A percentile compares a stretch with the other conserved stretches of the same genome.
phyloP scores from a whole-genome alignment of 2,113 vertebrate genomes.

The Pachycephala philippinensis region DNA sequence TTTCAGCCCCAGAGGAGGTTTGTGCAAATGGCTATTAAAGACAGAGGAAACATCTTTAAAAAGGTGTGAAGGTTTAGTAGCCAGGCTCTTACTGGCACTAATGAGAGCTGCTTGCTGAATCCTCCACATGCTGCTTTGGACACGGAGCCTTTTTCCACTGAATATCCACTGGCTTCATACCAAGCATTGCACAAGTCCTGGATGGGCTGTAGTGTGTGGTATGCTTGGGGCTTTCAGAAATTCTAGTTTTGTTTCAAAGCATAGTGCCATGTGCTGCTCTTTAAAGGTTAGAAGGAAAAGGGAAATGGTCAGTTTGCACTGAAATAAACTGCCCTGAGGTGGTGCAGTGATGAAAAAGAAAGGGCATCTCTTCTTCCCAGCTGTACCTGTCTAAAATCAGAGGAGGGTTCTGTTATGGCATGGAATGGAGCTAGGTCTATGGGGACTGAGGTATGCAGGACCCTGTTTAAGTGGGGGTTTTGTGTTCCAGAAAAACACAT shows the following conservation, averaged over 20 bases:
- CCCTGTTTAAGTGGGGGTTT: not conserved
- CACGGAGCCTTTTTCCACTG: not conserved
- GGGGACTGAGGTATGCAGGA: not conserved
- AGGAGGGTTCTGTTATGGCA: not conserved
- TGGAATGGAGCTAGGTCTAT: not conserved
- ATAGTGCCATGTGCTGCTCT: not conserved
- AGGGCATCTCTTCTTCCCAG: not conserved
- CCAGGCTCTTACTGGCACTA: not conserved
- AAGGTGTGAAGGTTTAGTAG: conserved; percentile 12
- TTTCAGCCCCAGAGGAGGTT: not conserved
- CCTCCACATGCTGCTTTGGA: not conserved
- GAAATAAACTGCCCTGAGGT: not conserved
- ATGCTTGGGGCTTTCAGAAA: not conserved
- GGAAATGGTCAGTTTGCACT: not conserved
- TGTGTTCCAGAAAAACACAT: not conserved
- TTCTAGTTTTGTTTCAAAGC: not conserved
- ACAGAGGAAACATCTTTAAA: not conserved
- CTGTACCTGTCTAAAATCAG: not conserved
- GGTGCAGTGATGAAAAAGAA: not conserved
- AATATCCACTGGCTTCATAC: not conserved
- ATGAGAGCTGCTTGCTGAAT: not conserved
- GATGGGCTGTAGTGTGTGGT: not conserved
- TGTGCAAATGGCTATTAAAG: conserved; percentile 34
- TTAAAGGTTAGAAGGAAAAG: not conserved
- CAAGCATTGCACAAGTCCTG: not conserved